Evolutionary conservation across 2,888 invertebrate species (phyloP), one percentile per base, ranked within the genome.

Genomic region (Lasioglossum zephyrum): DNA sequence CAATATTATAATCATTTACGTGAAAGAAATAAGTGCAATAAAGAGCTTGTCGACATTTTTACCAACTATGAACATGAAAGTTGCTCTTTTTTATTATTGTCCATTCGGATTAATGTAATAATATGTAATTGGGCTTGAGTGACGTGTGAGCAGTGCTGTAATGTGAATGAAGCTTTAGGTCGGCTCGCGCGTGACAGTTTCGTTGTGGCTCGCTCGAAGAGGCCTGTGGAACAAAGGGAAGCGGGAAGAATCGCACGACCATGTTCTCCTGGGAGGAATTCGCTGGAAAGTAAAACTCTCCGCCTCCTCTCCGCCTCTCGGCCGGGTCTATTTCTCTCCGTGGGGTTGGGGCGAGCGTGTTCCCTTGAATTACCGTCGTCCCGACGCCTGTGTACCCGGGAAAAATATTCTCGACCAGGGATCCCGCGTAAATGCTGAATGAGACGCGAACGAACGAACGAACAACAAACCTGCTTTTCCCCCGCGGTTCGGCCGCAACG

Each of bases 191-290:
- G 31, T 31, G 63, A 31, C 63, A 63, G 63, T 63, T 63, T 31
- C 63, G 31, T 18, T 39, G 41, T 9, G 26, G 57, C 53, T 49
- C 18, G 6, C 53, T 36, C 41, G 53, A 69, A 44, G 16, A 53
- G 36, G 5, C n/a, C n/a, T 5, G 39, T 22, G 63, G 76, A 85
- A 78, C 82, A 84, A 86, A 84, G 79, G 53, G 69, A 41, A 44
- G 72, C 73, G 76, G 74, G 73, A 84, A 84, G 83, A 84, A 81
- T 77, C 84, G 77, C 60, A 49, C 70, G 53, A 73, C 26, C 36
- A 73, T 77, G 79, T 82, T 84, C 89, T 74, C 82, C 53, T 57
- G 85, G 85, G 88, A 90, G 88, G 85, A 89, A 90, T 90, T 88
- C 80, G 79, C 39, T 72, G 86, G 63, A 60, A 88, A 82, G 87